These are phyloP conservation scores for Rhizomys pruinosus DNA, from an alignment of 2,113 vertebrate genomes.

Conservation along the genomic window DNA sequence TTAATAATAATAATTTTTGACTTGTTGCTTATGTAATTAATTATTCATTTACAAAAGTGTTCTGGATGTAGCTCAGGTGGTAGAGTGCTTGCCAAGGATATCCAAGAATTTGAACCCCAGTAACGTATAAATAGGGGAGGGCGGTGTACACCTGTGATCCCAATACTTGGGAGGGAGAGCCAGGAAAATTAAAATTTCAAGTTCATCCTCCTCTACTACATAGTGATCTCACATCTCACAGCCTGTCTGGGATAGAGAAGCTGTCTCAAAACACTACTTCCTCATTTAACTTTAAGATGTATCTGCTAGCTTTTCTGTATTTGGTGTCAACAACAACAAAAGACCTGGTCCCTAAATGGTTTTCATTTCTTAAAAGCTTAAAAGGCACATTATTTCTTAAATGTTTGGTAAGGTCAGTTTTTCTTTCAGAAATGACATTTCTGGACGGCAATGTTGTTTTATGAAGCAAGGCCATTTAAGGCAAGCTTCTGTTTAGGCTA, in stretches of 20 bases:
- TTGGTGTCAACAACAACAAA: background rate
- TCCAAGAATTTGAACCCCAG: too few relatives aligned
- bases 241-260: background rate
- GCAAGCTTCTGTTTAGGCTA: slow-evolving; percentile 71
- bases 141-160: background rate
- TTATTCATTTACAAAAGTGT: background rate
- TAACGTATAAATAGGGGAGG: background rate
- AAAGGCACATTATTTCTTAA: slow-evolving; percentile 72
- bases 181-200: background rate
- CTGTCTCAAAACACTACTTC: background rate
- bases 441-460: slow-evolving; percentile 70
- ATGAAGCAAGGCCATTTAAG: slow-evolving; percentile 79
- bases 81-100: too few relatives aligned
- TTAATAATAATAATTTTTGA: background rate
- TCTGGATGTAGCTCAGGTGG: background rate
- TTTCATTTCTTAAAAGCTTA: slow-evolving; percentile 75
- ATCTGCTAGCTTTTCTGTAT: background rate
- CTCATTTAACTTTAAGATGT: slow-evolving; percentile 7
- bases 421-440: slow-evolving; percentile 70
- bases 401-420: slow-evolving; percentile 79
- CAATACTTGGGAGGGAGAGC: too few relatives aligned
- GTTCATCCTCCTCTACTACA: fast-evolving
- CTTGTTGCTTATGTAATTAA: background rate
- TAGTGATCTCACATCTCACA: too few relatives aligned
- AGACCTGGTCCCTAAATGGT: slow-evolving; percentile 36